These are phyloP conservation scores for Macrocentrus cingulum DNA, from an alignment of 1,140 invertebrate genomes.

Conservation along the genomic window DNA sequence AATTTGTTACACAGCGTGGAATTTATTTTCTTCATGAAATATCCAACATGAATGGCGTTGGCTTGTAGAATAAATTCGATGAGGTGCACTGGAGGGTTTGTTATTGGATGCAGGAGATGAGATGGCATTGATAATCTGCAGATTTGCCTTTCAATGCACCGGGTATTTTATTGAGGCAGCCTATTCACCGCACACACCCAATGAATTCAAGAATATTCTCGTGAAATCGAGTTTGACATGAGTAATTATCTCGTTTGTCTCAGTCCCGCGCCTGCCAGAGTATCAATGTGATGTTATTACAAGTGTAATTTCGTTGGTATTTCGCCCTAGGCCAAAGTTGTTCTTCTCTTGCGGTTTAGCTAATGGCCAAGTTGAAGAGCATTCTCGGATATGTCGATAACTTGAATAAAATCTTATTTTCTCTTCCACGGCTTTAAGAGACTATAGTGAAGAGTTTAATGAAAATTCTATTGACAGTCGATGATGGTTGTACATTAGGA, in stretches of 20 bases:
- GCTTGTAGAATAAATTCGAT: conserved; percentile 5
- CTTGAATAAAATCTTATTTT: conserved; percentile 6
- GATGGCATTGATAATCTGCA: conserved; percentile 10
- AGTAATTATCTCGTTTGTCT: background rate
- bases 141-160: conserved; percentile 15
- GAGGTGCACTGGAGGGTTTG: conserved; percentile 6
- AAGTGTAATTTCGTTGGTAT: too few species aligned
- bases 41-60: conserved; percentile 7
- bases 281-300: too few species aligned
- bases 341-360: background rate
- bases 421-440: background rate
- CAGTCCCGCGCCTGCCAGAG: too few species aligned
- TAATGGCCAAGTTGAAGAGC: conserved; percentile 3
- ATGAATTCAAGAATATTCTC: too few species aligned
- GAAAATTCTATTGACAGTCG: too few species aligned
- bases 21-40: conserved; percentile 5
- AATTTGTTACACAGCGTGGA: too few species aligned
- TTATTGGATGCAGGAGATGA: conserved; percentile 3
- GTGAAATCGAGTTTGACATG: background rate
- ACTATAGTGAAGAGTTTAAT: conserved; percentile 4
- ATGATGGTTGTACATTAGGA: too few species aligned
- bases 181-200: too few species aligned
- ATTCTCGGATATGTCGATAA: conserved; percentile 4
- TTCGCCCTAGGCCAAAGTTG: too few species aligned
- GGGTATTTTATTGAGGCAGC: conserved; percentile 5